These are phyloP conservation scores for Morelia viridis DNA, from an alignment of 2,797 vertebrate species.

Conservation along the genomic window DNA sequence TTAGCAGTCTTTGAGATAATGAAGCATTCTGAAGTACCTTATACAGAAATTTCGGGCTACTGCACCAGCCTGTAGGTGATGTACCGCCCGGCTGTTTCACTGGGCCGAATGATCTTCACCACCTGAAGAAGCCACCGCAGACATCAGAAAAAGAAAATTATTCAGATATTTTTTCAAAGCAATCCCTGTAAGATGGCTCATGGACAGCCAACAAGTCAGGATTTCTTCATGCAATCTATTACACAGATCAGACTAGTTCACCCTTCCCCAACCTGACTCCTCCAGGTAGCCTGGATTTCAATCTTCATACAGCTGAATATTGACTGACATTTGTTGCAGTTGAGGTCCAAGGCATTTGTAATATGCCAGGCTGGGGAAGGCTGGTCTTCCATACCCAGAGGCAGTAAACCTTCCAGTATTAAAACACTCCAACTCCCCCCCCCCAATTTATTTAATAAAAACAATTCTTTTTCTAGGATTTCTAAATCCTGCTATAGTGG, in stretches of 20 bases:
- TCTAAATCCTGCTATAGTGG: too few relatives aligned
- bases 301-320: too few relatives aligned
- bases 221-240: not conserved
- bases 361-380: too few relatives aligned
- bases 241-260: not conserved
- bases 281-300: not conserved
- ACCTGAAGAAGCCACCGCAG: constrained; percentile 73
- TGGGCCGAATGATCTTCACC: constrained; percentile 96
- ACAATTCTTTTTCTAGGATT: not conserved
- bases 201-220: not conserved
- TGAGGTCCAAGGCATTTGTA: too few relatives aligned
- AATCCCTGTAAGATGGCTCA: not conserved
- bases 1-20: not conserved
- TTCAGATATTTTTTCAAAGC: not conserved
- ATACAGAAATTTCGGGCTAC: constrained; percentile 43
- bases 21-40: accelerated
- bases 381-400: not conserved
- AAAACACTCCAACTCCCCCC: not conserved
- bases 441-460: not conserved
- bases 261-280: too few relatives aligned
- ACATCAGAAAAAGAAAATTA: not conserved
- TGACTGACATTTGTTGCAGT: too few relatives aligned
- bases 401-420: not conserved
- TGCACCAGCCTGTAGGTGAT: constrained; percentile 98
- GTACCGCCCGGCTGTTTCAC: constrained; percentile 93